Percentiles rank a stretch among this genome's conserved stretches.
Evolutionary conservation across 2,113 vertebrate genomes (phyloP).

Genomic region (Rousettus leschenaultii): DNA sequence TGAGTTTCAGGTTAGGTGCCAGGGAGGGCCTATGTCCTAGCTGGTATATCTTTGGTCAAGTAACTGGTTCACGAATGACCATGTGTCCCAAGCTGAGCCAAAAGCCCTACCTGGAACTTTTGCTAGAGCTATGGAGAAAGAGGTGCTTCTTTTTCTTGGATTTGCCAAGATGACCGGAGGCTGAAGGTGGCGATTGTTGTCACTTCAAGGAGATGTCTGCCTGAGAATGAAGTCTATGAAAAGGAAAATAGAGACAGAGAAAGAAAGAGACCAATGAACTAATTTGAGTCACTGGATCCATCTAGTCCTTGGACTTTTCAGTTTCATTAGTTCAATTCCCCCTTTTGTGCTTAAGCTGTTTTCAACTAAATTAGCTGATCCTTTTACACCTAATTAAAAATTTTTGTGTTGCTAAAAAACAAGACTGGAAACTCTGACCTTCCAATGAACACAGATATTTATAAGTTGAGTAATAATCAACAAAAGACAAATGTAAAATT

Average conservation of each 20-base stretch:
- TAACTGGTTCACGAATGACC: background rate
- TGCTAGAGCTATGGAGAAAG: background rate
- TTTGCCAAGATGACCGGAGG: background rate
- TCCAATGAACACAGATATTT: background rate
- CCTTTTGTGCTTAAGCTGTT: too few relatives aligned
- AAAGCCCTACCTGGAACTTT: background rate
- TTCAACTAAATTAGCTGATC: too few relatives aligned
- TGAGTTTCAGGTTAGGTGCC: background rate
- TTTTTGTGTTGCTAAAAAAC: too few relatives aligned
- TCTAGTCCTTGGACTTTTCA: background rate
- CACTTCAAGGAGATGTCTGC: background rate
- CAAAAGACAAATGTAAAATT: background rate
- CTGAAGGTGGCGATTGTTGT: background rate
- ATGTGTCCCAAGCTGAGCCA: background rate
- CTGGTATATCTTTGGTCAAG: background rate
- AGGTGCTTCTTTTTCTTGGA: background rate
- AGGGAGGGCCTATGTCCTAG: background rate
- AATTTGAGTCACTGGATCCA: background rate
- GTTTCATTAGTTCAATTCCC: background rate
- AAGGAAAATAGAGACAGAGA: background rate
- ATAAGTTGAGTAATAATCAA: background rate
- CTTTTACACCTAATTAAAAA: too few relatives aligned
- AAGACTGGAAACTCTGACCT: background rate
- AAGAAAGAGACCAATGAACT: background rate
- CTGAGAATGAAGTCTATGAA: background rate